Percentiles rank a stretch among this genome's conserved stretches.
phyloP scores from a whole-genome alignment of 2,888 invertebrate species.

The Mamestra brassicae region DNA sequence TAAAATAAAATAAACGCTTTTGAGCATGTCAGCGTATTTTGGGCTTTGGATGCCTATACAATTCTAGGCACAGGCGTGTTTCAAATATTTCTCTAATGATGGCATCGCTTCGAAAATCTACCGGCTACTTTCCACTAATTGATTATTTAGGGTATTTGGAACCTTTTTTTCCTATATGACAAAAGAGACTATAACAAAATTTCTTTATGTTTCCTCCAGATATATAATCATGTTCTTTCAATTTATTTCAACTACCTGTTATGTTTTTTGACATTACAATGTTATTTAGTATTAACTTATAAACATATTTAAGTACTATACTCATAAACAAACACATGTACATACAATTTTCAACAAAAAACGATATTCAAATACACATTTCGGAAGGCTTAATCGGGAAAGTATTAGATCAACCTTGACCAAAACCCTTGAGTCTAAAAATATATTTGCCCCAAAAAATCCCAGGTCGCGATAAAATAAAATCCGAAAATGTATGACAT shows the following conservation, averaged over 20 bases:
- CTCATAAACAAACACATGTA: too few relatives aligned
- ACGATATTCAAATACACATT: too few relatives aligned
- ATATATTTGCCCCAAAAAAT: slow-evolving; percentile 29
- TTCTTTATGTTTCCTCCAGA: neutral
- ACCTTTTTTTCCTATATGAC: too few relatives aligned
- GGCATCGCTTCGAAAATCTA: neutral
- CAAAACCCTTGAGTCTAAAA: slow-evolving; percentile 17
- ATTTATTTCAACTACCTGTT: too few relatives aligned
- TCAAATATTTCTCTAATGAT: neutral
- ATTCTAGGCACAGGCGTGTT: neutral
- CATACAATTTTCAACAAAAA: too few relatives aligned
- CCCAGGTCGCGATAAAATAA: slow-evolving; percentile 8
- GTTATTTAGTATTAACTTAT: too few relatives aligned
- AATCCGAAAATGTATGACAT: slow-evolving; percentile 47
- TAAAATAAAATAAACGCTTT: too few relatives aligned
- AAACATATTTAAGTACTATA: too few relatives aligned
- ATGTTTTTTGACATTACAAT: too few relatives aligned
- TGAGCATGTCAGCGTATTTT: neutral
- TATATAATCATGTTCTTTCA: neutral
- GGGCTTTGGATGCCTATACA: neutral
- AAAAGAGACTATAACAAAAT: neutral
- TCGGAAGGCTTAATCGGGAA: neutral
- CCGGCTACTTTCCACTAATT: neutral
- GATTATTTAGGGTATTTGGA: neutral
- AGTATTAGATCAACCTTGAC: neutral